phyloP scores from a whole-genome alignment of 2,797 vertebrate genomes.

The Adelosebastes latens region DNA sequence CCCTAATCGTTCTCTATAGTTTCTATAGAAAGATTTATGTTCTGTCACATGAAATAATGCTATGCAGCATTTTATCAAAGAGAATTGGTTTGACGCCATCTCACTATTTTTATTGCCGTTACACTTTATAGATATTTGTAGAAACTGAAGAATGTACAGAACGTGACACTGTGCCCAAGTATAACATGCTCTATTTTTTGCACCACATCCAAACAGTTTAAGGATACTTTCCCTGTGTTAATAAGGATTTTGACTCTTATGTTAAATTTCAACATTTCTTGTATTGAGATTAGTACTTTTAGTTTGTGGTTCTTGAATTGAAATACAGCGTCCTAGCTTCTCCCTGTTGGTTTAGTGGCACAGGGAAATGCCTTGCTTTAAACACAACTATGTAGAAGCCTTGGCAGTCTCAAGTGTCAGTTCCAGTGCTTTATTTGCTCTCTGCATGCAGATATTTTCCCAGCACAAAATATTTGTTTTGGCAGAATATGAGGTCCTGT shows the following conservation, averaged over 20 bases:
- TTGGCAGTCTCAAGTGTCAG: slow-evolving; percentile 55
- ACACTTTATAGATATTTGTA: slow-evolving; percentile 34
- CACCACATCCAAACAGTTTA: slow-evolving; percentile 28
- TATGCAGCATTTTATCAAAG: slow-evolving; percentile 45
- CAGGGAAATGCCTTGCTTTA: slow-evolving; percentile 36
- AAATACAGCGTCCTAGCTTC: slow-evolving; percentile 3
- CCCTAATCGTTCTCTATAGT: neutral
- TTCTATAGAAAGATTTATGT: slow-evolving; percentile 19
- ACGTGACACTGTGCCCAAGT: slow-evolving; percentile 50
- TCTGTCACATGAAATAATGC: slow-evolving; percentile 42
- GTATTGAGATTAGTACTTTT: slow-evolving; percentile 44
- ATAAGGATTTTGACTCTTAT: slow-evolving; percentile 12
- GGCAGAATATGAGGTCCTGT: slow-evolving; percentile 49
- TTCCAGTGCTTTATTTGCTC: slow-evolving; percentile 66
- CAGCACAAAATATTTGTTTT: slow-evolving; percentile 54
- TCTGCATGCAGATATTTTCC: slow-evolving; percentile 73
- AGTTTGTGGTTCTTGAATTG: slow-evolving; percentile 47
- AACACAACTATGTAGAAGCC: slow-evolving; percentile 36
- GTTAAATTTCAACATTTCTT: slow-evolving; percentile 18
- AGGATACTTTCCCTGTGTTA: slow-evolving; percentile 15
- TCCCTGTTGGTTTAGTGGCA: slow-evolving; percentile 21
- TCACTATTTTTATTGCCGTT: slow-evolving; percentile 9
- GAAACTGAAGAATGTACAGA: slow-evolving; percentile 66
- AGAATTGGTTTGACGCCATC: slow-evolving; percentile 10
- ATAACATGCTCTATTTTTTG: slow-evolving; percentile 33